phyloP scores from a whole-genome alignment of 2,888 invertebrate genomes.

The Chloromyia formosa region DNA sequence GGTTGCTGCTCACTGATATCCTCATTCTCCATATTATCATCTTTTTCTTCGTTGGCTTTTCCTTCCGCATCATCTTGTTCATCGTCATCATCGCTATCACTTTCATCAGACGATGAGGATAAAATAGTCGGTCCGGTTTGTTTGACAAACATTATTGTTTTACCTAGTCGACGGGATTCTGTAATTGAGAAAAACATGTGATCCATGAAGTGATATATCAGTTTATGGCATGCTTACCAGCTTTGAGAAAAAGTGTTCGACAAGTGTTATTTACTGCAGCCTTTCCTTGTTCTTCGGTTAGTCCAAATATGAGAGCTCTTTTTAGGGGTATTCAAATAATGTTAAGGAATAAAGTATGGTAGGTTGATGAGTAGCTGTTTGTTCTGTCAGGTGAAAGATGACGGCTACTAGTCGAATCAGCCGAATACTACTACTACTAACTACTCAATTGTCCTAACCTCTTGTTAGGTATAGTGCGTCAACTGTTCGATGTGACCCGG shows the following conservation, averaged over 20 bases:
- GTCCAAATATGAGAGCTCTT: conserved; percentile 73
- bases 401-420: no score
- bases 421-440: no score
- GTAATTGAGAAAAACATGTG: conserved; percentile 14
- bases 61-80: conserved; percentile 51
- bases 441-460: no score
- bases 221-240: conserved; percentile 67
- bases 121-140: conserved; percentile 59
- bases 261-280: conserved; percentile 70
- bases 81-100: conserved; percentile 52
- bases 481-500: no score
- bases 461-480: no score
- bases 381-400: no score
- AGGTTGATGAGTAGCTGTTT: no score
- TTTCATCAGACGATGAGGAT: conserved; percentile 53
- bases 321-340: background rate
- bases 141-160: conserved; percentile 66
- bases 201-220: conserved; percentile 51
- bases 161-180: conserved; percentile 67
- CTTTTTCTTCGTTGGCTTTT: conserved; percentile 40
- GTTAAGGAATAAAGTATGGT: conserved; percentile 18
- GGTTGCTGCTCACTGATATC: conserved; percentile 56
- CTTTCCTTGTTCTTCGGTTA: conserved; percentile 75
- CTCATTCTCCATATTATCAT: conserved; percentile 20
- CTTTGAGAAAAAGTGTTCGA: conserved; percentile 71